Percentiles rank a stretch among this genome's conserved stretches.
Conservation (phyloP, 30 jellyfish, hydroid and myxozoan genomes). For the Chrysaora quinquecirrha region DNA sequence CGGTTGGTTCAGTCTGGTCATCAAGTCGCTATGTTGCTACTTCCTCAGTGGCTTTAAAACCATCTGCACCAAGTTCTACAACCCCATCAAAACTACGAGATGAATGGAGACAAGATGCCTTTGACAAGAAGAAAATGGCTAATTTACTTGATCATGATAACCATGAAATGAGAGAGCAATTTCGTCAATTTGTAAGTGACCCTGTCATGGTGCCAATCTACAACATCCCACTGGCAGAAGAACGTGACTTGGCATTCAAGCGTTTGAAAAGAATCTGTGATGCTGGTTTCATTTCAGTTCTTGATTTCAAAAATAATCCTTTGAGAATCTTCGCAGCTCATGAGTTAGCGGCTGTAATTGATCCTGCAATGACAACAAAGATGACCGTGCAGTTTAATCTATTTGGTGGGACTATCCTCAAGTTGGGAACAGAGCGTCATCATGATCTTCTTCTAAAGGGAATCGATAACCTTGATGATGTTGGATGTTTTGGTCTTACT, state of each 20-base stretch:
- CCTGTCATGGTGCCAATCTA: conserved; percentile 85
- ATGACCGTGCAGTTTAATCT: conserved; percentile 95
- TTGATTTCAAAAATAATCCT: conserved; percentile 81
- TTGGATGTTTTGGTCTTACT: conserved; percentile 92
- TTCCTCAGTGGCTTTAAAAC: conserved; percentile 19
- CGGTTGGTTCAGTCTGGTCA: background rate
- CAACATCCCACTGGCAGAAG: conserved; percentile 77
- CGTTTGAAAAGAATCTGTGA: conserved; percentile 89
- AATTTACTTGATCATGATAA: conserved; percentile 82
- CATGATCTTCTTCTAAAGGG: conserved; percentile 75
- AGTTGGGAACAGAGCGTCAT: conserved; percentile 94
- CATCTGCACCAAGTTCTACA: conserved; percentile 22
- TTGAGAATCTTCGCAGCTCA: conserved; percentile 93
- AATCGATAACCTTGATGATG: conserved; percentile 83
- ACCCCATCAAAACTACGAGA: conserved; percentile 76
- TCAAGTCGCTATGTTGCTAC: conserved; percentile 23
- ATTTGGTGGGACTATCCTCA: conserved; percentile 90
- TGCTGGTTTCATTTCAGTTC: conserved; percentile 91
- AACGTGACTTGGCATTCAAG: conserved; percentile 82
- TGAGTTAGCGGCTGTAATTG: conserved; percentile 88
- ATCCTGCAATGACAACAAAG: conserved; percentile 95
- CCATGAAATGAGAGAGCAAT: conserved; percentile 80
- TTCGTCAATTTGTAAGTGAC: conserved; percentile 84
- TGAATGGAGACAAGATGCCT: conserved; percentile 56
- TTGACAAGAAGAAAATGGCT: conserved; percentile 75